Base-by-base conservation (phyloP, 2,797 vertebrate genomes). In the Hemitrygon akajei region DNA sequence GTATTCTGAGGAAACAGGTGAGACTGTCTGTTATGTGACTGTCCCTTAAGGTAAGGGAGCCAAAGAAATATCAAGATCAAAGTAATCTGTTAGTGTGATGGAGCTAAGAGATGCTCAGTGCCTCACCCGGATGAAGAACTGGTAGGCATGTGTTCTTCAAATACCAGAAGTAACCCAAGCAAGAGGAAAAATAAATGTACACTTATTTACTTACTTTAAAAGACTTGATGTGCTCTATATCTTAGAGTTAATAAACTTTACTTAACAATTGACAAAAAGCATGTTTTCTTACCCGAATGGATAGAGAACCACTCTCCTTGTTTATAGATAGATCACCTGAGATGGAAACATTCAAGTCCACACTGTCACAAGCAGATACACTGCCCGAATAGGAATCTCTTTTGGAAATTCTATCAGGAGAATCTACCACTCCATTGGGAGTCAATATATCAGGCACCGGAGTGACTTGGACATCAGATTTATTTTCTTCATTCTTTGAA, bases 331-430 rank as follows among this genome's bases (percentile, higher is more conserved):
- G 94, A 95, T 98, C 97, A 0, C 96, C 95, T 0, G 97, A 97
- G 89, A 97, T 79, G 56, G 96, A 97, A 93, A 95, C 87, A 94
- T 94, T 95, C 56, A 97, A 96, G 95, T 98, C 98, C 96, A 97
- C 95, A 95, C 96, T 98, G 94, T 98, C 98, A 0, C 97, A 98
- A 1, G 95, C 96, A 20, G 96, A 97, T 81, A 97, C 94, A 95
- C 97, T 99, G 92, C 97, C 96, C 0, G 96, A 95, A 81, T 98
- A 97, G 0, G 98, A 99, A 95, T 96, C 95, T 87, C 96, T 96
- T n/a, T 97, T 97, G 93, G 96, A 95, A 2, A 94, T 95, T 75
- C 95, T 95, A 0, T 96, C 94, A 0, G 96, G 22, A 0, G 94
- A 93, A 27, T 97, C 97, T 20, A 95, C 40, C 73, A 40, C 25